Evolutionary conservation across 2,888 invertebrate genomes (phyloP).

Genomic region (Lordiphosa fenestrarum): DNA sequence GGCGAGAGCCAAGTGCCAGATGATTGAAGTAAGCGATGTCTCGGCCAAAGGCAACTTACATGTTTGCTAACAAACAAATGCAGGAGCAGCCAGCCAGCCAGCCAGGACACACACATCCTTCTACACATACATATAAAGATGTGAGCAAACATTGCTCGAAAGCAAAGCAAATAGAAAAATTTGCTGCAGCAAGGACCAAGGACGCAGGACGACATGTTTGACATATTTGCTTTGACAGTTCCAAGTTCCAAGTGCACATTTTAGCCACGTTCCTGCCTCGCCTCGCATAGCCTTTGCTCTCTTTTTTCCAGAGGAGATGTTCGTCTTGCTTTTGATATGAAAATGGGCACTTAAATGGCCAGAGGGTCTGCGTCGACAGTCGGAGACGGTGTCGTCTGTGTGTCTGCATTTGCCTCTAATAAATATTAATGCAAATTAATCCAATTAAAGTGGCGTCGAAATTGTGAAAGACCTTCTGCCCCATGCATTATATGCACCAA

Average conservation of each 20-base stretch:
- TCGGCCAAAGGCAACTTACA: constrained; percentile 71
- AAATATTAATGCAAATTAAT: constrained; percentile 73
- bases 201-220: constrained; percentile 70
- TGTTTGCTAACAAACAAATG: constrained; percentile 73
- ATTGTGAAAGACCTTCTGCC: constrained; percentile 68
- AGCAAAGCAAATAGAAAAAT: constrained; percentile 63
- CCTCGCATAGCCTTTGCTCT: constrained; percentile 28
- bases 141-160: constrained; percentile 63
- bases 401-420: constrained; percentile 67
- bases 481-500: constrained; percentile 1
- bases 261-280: constrained; percentile 60
- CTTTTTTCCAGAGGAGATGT: constrained; percentile 21
- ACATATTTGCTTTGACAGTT: constrained; percentile 75
- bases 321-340: constrained; percentile 42
- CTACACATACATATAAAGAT: constrained; percentile 26
- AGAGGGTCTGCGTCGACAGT: constrained; percentile 39
- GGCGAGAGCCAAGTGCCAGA: constrained; percentile 17
- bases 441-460: constrained; percentile 70
- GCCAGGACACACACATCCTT: constrained; percentile 10
- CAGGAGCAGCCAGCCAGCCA: constrained; percentile 37
- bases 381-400: neutral
- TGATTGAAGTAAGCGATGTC: constrained; percentile 30
- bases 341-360: constrained; percentile 70
- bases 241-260: constrained; percentile 70
- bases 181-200: constrained; percentile 51